Evolutionary conservation across 2,113 vertebrate genomes (phyloP).

Genomic region (Pelodiscus sinensis): DNA sequence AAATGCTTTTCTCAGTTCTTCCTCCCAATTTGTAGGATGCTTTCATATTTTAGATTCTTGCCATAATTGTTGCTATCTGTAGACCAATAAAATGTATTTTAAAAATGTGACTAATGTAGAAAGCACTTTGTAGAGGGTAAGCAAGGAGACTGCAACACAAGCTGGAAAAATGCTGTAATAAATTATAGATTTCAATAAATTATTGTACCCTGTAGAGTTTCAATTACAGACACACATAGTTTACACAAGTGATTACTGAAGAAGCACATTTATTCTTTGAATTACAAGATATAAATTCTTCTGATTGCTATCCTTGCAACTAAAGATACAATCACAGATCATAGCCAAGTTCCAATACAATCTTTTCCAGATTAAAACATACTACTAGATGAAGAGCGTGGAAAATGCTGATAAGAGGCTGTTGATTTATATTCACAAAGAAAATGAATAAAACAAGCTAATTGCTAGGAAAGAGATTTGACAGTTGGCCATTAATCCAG

Average conservation of each 20-base stretch:
- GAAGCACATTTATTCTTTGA: constrained; percentile 69
- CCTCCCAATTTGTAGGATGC: background rate
- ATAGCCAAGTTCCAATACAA: constrained; percentile 50
- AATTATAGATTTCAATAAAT: constrained; percentile 74
- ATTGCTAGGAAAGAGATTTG: background rate
- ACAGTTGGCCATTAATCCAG: background rate
- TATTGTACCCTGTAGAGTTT: constrained; percentile 54
- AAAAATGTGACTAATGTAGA: background rate
- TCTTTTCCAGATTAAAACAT: constrained; percentile 41
- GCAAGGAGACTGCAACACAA: constrained; percentile 32
- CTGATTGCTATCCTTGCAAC: constrained; percentile 54
- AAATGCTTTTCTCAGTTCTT: background rate
- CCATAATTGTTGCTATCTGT: background rate
- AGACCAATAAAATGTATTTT: background rate
- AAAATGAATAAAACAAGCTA: background rate
- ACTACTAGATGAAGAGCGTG: background rate
- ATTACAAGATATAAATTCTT: constrained; percentile 69
- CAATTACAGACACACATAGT: constrained; percentile 74
- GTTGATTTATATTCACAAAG: constrained; percentile 1
- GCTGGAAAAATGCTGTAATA: constrained; percentile 55
- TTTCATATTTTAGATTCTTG: background rate
- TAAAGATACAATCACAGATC: constrained; percentile 62
- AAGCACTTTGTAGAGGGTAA: constrained; percentile 32
- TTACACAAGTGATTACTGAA: constrained; percentile 68
- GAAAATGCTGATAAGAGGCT: constrained; percentile 27